Conservation (phyloP, 2,113 vertebrate species). For the Dermatemys mawii region DNA sequence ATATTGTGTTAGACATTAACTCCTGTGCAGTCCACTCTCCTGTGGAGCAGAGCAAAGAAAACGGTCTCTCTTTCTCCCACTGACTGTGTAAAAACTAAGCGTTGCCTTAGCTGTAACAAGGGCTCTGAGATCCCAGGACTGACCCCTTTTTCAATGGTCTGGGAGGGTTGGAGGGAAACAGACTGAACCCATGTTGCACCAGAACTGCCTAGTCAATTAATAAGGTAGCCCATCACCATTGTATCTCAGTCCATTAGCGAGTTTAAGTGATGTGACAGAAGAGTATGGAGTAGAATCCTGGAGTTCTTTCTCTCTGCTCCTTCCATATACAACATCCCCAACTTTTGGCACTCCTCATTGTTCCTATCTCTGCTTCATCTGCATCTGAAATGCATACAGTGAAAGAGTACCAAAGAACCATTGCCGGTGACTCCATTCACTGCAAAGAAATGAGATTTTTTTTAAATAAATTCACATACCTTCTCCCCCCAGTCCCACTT, state of each 20-base stretch:
- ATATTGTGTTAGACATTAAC: not conserved
- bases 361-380: not conserved
- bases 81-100: not conserved
- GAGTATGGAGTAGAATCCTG: not conserved
- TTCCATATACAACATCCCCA: not conserved
- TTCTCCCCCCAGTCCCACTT: not conserved
- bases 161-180: not conserved
- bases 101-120: not conserved
- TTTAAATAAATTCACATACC: not conserved
- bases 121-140: not conserved
- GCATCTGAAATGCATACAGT: rapidly evolving
- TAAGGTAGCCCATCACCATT: not conserved
- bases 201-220: not conserved
- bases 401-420: not conserved
- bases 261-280: not conserved
- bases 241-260: not conserved
- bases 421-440: not conserved
- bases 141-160: not conserved
- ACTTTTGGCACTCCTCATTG: not conserved
- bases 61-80: not conserved
- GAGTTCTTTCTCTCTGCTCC: not conserved
- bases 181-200: rapidly evolving
- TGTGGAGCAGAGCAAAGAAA: not conserved
- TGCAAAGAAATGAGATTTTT: not conserved
- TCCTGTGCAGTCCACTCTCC: not conserved